These are phyloP conservation scores for Lasioglossum zephyrum DNA, from an alignment of 2,888 invertebrate genomes.

Conservation along the genomic window DNA sequence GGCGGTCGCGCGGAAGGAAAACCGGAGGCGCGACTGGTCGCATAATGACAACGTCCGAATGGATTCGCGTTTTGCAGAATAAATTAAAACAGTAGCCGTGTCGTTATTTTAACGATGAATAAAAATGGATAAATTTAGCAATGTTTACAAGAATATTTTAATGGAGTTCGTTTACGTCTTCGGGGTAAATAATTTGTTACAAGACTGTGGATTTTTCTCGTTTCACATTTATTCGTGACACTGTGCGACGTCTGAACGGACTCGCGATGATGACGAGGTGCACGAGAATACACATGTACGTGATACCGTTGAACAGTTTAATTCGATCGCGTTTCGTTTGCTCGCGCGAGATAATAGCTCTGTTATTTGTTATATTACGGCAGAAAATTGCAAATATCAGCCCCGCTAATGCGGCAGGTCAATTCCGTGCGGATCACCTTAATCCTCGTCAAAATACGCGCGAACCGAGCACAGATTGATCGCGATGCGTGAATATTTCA, in stretches of 20 bases:
- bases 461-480: neutral
- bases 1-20: neutral
- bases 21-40: neutral
- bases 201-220: neutral
- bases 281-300: neutral
- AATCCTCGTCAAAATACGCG: neutral
- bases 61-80: neutral
- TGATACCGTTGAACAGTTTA: neutral
- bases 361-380: conserved; percentile 3
- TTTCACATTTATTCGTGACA: neutral
- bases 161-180: neutral
- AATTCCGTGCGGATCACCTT: neutral
- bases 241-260: neutral
- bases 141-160: neutral
- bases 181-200: neutral
- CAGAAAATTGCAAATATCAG: conserved; percentile 9
- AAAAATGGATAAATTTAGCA: neutral
- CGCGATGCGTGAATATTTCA: neutral
- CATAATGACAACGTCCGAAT: neutral
- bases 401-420: neutral
- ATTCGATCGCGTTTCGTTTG: conserved; percentile 3
- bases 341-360: neutral
- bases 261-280: neutral
- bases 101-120: neutral
- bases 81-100: neutral